Evolutionary conservation across 2,797 vertebrate species (phyloP).

Genomic region (Notoglanidium macrostoma): DNA sequence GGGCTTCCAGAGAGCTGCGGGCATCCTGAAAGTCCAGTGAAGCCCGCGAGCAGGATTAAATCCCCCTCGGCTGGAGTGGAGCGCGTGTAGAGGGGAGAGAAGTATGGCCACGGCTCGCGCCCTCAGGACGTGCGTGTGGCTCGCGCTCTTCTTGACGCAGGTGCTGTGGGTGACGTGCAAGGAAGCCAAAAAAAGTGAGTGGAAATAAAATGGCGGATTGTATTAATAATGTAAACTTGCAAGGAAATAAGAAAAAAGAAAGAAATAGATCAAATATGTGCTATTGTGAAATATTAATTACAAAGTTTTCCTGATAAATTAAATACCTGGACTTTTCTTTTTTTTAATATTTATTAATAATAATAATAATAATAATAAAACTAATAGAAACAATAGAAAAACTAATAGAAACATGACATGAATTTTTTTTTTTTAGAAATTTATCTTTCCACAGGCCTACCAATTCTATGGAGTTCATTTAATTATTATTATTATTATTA

Average conservation of each 20-base stretch:
- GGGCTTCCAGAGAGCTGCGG: neutral
- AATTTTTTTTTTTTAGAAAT: neutral
- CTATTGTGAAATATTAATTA: neutral
- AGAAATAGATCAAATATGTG: no score
- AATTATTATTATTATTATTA: neutral
- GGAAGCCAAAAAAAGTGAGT: slow-evolving; percentile 71
- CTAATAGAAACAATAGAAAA: neutral
- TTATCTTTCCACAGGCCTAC: neutral
- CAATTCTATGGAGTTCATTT: no score
- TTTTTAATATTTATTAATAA: neutral
- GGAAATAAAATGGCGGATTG: neutral
- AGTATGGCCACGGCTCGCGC: slow-evolving; percentile 8
- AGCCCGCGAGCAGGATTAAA: neutral
- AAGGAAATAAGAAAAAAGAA: neutral
- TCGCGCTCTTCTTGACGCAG: slow-evolving; percentile 69
- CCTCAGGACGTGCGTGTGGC: slow-evolving; percentile 69
- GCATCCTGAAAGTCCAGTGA: neutral
- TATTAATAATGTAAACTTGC: neutral
- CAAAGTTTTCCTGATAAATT: neutral
- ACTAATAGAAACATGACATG: neutral
- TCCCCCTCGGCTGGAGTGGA: neutral
- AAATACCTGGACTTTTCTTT: neutral
- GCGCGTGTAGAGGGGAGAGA: neutral
- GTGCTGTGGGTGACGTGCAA: slow-evolving; percentile 71
- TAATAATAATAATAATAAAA: neutral